These are phyloP conservation scores for Ifrita kowaldi DNA, from an alignment of 2,113 vertebrate genomes.

Conservation along the genomic window DNA sequence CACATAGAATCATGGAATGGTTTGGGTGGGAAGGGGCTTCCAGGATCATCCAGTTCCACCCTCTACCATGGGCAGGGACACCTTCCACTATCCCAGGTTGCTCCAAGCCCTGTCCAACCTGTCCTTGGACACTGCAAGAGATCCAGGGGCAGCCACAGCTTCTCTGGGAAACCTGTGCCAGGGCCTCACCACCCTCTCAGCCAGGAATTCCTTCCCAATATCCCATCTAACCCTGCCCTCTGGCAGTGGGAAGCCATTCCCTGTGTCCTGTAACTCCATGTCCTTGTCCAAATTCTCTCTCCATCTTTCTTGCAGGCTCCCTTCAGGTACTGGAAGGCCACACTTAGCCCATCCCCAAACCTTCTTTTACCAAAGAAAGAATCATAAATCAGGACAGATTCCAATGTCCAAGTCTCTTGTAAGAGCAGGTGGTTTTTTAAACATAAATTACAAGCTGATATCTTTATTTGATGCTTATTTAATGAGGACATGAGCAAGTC, in stretches of 20 bases:
- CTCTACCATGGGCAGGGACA: background rate
- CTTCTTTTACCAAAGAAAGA: background rate
- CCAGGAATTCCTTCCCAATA: background rate
- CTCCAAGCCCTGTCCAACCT: accelerated
- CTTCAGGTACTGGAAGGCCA: background rate
- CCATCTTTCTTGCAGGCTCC: background rate
- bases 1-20: background rate
- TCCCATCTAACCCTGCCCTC: background rate
- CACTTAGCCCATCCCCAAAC: background rate
- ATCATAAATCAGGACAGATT: background rate
- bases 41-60: accelerated
- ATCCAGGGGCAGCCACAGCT: background rate
- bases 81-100: accelerated
- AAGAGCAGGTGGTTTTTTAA: background rate
- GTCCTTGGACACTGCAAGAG: too few species aligned
- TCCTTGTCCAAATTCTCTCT: background rate
- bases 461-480: background rate
- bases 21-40: background rate
- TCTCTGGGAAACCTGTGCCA: accelerated
- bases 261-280: background rate
- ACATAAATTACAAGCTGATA: background rate
- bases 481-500: background rate
- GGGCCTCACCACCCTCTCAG: accelerated
- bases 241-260: background rate
- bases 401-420: background rate